Evolutionary conservation across 2,113 vertebrate species (phyloP).

Genomic region (Pygoscelis antarcticus): DNA sequence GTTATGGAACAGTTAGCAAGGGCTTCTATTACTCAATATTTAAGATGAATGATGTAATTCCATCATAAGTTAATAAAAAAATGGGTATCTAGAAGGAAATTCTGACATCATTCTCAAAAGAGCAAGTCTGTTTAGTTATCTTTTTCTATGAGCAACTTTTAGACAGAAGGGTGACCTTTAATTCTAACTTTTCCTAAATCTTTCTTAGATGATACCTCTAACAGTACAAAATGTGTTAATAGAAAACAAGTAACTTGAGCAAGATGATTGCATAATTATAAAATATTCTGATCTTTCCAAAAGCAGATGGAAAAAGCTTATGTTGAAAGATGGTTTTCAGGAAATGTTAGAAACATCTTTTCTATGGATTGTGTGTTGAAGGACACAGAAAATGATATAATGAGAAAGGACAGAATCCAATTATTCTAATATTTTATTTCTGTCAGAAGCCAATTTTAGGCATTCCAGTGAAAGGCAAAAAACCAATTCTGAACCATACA

Average conservation of each 20-base stretch:
- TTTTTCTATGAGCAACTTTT: not conserved
- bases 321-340: conserved; percentile 19
- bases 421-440: conserved; percentile 25
- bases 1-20: not conserved
- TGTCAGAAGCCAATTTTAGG: conserved; percentile 22
- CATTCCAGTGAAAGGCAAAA: conserved; percentile 23
- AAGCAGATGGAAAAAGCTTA: conserved; percentile 20
- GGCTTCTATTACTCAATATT: not conserved
- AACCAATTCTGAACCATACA: not conserved
- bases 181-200: not conserved
- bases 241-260: conserved; percentile 20
- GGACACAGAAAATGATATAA: conserved; percentile 28
- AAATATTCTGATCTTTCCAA: conserved; percentile 33
- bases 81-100: not conserved
- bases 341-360: conserved; percentile 34
- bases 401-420: conserved; percentile 44
- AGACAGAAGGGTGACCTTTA: not conserved
- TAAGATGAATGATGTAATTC: not conserved
- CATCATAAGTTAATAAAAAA: not conserved
- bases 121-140: not conserved
- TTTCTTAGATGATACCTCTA: not conserved
- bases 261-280: not conserved
- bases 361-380: not conserved
- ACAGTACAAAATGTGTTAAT: not conserved
- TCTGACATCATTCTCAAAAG: not conserved